Evolutionary conservation across 2,797 vertebrate species (phyloP), one percentile per base, ranked within the genome.

Genomic region (Hoplostethus atlanticus): DNA sequence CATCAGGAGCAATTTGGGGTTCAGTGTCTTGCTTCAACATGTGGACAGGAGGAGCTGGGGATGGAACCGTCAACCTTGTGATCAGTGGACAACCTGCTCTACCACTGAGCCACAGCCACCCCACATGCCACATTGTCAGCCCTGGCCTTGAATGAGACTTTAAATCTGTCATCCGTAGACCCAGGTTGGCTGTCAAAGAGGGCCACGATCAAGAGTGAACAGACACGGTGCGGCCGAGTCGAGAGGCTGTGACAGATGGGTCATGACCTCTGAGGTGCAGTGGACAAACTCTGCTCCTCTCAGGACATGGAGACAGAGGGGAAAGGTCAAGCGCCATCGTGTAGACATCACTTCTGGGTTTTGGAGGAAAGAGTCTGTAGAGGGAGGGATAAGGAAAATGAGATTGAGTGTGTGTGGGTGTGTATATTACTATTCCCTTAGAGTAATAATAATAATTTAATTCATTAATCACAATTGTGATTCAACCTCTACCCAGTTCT

Each of bases 311-410:
- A 54, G 52, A 55, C 57, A 13, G 31, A n/a, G 42, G 44, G 73
- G 38, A 66, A 3, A 15, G 84, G 85, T 87, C 81, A 88, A 80
- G 30, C 11, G 48, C 68, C 55, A 66, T 71, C 81, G 73, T 76
- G 46, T 44, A 84, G 64, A 76, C 75, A 81, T 78, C 57, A 63
- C 10, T 60, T 74, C 54, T 31, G 12, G 51, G 40, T 69, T 59
- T 62, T 62, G 47, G 63, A 80, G 57, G 72, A 52, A 16, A 21
- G 5, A 60, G 68, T 61, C 56, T 50, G 64, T 15, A 40, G 58
- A 72, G 46, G 42, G 25, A 69, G 17, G 70, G 44, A 77, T 55
- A 31, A 38, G 54, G 47, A 6, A 51, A 15, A 13, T 7, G 63
- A 28, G 34, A 15, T n/a, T 30, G 50, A 10, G 34, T 64, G 62